Evolutionary conservation across 2,888 invertebrate genomes (phyloP).

Genomic region (Leptopterna dolabrata): DNA sequence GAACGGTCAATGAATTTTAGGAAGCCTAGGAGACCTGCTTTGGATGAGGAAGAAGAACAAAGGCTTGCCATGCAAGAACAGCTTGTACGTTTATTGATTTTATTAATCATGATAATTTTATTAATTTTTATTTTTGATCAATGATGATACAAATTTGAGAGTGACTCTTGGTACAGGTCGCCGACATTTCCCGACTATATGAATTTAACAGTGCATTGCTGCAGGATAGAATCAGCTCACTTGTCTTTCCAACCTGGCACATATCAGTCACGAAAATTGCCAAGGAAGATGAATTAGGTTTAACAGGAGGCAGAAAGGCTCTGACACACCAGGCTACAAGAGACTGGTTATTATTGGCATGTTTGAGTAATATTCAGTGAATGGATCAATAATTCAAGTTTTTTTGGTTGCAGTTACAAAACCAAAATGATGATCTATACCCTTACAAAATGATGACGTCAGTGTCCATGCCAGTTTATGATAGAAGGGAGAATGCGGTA

Average conservation of each 20-base stretch:
- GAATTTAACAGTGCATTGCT: no score
- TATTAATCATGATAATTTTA: not conserved
- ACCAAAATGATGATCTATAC: conserved; percentile 52
- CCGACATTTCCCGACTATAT: no score
- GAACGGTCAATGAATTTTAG: conserved; percentile 66
- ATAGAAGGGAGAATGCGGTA: conserved; percentile 69
- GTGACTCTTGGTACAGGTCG: not conserved
- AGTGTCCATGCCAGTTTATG: conserved; percentile 92
- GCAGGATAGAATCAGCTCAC: no score
- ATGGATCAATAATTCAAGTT: no score
- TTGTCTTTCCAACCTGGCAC: no score
- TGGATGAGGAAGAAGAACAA: conserved; percentile 55
- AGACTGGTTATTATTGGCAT: no score
- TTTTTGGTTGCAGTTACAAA: conserved; percentile 11
- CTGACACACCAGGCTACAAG: no score
- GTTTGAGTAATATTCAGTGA: no score
- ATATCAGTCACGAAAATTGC: no score
- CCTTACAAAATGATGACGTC: conserved; percentile 83
- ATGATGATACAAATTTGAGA: not conserved
- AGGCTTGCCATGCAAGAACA: conserved; percentile 47
- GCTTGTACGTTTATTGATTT: conserved; percentile 39
- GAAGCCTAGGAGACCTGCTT: conserved; percentile 34
- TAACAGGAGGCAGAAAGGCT: no score
- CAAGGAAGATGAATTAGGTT: no score
- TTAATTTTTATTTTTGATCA: not conserved